These are phyloP conservation scores for Falcaria lacertinaria DNA, from an alignment of 2,888 invertebrate genomes.

Conservation along the genomic window DNA sequence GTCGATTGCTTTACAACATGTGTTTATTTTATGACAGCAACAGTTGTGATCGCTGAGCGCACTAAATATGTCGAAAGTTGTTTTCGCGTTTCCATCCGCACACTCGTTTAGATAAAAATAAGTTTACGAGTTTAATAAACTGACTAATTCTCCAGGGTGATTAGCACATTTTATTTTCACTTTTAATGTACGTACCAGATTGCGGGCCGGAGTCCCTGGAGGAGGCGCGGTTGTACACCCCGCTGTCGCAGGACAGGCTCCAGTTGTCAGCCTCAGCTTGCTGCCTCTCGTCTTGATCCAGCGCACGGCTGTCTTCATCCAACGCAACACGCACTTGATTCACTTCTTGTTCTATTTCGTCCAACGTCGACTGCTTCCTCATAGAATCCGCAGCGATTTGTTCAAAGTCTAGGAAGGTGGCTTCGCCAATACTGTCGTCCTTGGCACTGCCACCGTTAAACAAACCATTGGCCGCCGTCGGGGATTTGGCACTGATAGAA, in stretches of 20 bases:
- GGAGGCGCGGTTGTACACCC: constrained; percentile 80
- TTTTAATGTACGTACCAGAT: constrained; percentile 62
- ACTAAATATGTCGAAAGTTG: constrained; percentile 56
- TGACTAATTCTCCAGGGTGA: constrained; percentile 25
- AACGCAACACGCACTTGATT: constrained; percentile 72
- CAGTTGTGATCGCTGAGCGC: constrained; percentile 43
- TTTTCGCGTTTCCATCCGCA: constrained; percentile 38
- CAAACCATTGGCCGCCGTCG: constrained; percentile 39
- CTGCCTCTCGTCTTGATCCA: constrained; percentile 68
- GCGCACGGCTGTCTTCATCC: constrained; percentile 72
- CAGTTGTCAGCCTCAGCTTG: constrained; percentile 72
- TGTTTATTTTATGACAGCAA: constrained; percentile 52
- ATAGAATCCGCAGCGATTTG: constrained; percentile 49
- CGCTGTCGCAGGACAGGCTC: constrained; percentile 80
- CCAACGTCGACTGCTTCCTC: constrained; percentile 64
- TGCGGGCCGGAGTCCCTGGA: constrained; percentile 76
- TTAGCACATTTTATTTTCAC: constrained; percentile 20
- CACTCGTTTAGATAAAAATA: constrained; percentile 53
- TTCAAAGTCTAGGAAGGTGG: constrained; percentile 69
- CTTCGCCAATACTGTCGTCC: constrained; percentile 69
- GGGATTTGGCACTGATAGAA: constrained; percentile 44
- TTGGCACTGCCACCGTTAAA: constrained; percentile 47
- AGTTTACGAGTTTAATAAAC: constrained; percentile 48
- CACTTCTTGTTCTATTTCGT: constrained; percentile 73
- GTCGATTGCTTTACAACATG: constrained; percentile 45